A percentile compares a stretch with the other conserved stretches of the same genome.
phyloP scores from a whole-genome alignment of 2,797 vertebrate genomes.

The Tapera naevia region DNA sequence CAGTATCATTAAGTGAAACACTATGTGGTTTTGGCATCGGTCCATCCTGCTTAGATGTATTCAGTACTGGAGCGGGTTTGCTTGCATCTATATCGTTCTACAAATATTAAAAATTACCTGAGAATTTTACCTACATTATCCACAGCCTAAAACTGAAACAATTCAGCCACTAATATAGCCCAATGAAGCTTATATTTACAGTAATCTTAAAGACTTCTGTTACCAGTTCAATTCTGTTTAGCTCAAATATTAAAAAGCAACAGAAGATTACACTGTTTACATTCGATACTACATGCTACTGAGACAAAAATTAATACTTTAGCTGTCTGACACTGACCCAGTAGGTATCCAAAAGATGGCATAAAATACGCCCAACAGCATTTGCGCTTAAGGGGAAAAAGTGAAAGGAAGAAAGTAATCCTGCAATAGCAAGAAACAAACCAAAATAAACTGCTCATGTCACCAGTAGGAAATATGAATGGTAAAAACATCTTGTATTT shows the following conservation, averaged over 20 bases:
- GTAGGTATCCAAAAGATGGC: background rate
- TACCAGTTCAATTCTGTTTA: background rate
- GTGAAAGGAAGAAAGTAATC: background rate
- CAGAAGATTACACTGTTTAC: background rate
- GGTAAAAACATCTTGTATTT: background rate
- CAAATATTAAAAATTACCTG: constrained; percentile 59
- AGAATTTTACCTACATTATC: constrained; percentile 33
- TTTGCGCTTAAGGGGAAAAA: background rate
- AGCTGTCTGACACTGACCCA: background rate
- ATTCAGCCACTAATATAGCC: background rate
- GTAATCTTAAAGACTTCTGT: background rate
- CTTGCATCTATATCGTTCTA: constrained; percentile 89
- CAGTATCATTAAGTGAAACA: constrained; percentile 83
- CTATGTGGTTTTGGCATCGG: constrained; percentile 80
- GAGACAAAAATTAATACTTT: background rate
- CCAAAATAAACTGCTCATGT: background rate
- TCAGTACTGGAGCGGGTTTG: constrained; percentile 82
- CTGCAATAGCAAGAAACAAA: background rate
- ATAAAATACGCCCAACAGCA: background rate
- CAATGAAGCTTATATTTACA: background rate
- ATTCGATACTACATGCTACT: background rate
- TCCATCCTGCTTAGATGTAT: constrained; percentile 85
- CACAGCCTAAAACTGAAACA: background rate
- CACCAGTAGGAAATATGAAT: background rate
- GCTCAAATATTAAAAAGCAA: background rate